These are phyloP conservation scores for Zaprionus ornatus DNA, from an alignment of 1,140 invertebrate genomes.

Conservation along the genomic window DNA sequence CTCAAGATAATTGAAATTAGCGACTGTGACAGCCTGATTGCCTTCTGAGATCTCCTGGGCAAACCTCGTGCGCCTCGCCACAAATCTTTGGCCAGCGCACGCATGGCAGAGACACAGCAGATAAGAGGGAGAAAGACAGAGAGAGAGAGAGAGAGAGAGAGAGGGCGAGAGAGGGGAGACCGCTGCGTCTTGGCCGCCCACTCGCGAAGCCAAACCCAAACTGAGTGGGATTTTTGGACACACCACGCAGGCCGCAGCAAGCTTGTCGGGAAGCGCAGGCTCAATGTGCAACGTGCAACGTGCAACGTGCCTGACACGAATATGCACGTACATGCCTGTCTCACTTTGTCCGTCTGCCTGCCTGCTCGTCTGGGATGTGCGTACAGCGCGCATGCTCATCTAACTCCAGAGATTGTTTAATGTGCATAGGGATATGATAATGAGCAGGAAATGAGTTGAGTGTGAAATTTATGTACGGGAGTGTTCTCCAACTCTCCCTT, in stretches of 20 bases:
- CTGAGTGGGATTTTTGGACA: conserved; percentile 76
- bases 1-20: conserved; percentile 79
- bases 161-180: background rate
- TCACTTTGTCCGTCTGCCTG: background rate
- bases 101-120: background rate
- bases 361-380: conserved; percentile 10
- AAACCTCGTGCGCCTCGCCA: conserved; percentile 36
- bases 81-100: conserved; percentile 54
- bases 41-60: conserved; percentile 59
- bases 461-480: conserved; percentile 79
- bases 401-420: conserved; percentile 59
- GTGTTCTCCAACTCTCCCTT: conserved; percentile 28
- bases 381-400: conserved; percentile 46
- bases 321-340: background rate
- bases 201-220: conserved; percentile 70
- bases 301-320: conserved; percentile 2
- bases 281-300: background rate
- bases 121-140: background rate
- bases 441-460: conserved; percentile 80
- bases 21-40: conserved; percentile 79
- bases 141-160: background rate
- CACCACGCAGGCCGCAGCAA: conserved; percentile 11
- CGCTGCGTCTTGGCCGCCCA: conserved; percentile 46
- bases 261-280: background rate
- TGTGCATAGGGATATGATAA: conserved; percentile 70